These are phyloP conservation scores for Globodera rostochiensis DNA, from an alignment of 1,140 invertebrate genomes.

Conservation along the genomic window DNA sequence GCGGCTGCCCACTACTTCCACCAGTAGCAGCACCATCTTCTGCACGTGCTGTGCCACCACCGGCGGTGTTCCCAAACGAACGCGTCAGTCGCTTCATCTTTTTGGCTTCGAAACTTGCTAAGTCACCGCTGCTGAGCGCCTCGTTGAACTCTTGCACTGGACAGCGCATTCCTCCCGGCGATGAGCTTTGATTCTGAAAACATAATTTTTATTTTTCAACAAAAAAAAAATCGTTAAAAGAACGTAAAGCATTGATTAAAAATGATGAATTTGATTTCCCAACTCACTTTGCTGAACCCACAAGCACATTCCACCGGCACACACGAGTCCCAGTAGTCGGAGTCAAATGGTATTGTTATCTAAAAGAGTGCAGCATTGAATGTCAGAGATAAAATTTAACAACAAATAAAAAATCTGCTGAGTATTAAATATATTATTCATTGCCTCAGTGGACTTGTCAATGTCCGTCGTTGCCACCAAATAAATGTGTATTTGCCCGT, in stretches of 20 bases:
- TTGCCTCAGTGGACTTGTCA: constrained; percentile 41
- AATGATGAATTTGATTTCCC: neutral
- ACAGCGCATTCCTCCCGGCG: neutral
- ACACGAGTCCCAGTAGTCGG: constrained; percentile 31
- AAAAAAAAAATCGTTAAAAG: neutral
- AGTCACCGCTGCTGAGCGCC: constrained; percentile 3
- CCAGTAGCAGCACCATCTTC: no score
- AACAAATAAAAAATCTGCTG: constrained; percentile 11
- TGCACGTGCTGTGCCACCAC: no score
- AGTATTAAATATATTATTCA: neutral
- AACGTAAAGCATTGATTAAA: neutral
- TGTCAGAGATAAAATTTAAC: neutral
- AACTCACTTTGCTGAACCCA: constrained; percentile 19
- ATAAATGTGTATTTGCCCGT: constrained; percentile 43
- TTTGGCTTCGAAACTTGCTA: neutral
- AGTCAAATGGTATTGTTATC: constrained; percentile 52
- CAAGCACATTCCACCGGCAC: constrained; percentile 35
- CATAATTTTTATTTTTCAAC: neutral
- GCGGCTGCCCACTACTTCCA: neutral
- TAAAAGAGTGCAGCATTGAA: constrained; percentile 10
- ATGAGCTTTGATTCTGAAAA: neutral
- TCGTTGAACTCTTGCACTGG: constrained; percentile 22
- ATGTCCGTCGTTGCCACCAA: constrained; percentile 39
- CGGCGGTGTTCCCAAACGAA: neutral
- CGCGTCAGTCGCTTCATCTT: neutral